Percentiles rank a stretch among this genome's conserved stretches.
Evolutionary conservation across 2,888 invertebrate genomes (phyloP).

Genomic region (Apoda limacodes): DNA sequence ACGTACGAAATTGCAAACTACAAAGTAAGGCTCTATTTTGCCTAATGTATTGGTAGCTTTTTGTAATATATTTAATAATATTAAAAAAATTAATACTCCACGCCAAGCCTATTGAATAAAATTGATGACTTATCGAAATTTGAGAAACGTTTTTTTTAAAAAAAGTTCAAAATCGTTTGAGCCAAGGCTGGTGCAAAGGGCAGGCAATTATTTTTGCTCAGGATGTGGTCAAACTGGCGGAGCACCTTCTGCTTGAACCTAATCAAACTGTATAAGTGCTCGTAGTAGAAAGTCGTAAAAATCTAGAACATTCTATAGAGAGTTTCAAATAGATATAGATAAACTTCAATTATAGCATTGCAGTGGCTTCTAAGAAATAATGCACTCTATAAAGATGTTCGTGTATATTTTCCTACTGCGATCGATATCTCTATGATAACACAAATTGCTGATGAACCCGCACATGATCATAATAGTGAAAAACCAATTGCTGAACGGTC

Average conservation of each 20-base stretch:
- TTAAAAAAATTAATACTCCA: constrained; percentile 1
- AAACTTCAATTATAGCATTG: constrained; percentile 6
- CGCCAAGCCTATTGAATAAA: background rate
- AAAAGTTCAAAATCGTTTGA: constrained; percentile 6
- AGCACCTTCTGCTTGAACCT: constrained; percentile 8
- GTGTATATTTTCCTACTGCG: background rate
- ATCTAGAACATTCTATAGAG: constrained; percentile 5
- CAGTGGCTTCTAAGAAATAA: constrained; percentile 5
- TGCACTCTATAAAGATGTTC: constrained; percentile 2
- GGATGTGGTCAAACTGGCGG: constrained; percentile 8
- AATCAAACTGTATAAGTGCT: constrained; percentile 7
- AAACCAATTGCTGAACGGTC: background rate
- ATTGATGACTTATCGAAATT: background rate
- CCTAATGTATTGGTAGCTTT: background rate
- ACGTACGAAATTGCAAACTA: constrained; percentile 1
- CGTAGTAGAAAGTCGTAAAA: constrained; percentile 7
- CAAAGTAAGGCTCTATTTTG: background rate
- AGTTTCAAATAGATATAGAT: constrained; percentile 3
- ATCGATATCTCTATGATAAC: background rate
- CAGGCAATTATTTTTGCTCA: constrained; percentile 9
- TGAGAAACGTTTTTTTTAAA: constrained; percentile 3
- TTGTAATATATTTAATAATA: constrained; percentile 1
- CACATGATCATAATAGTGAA: background rate
- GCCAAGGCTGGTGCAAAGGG: constrained; percentile 12
- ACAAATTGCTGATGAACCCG: constrained; percentile 1